Base-by-base conservation (phyloP, 2,113 vertebrate genomes). In the Stictonetta naevosa region DNA sequence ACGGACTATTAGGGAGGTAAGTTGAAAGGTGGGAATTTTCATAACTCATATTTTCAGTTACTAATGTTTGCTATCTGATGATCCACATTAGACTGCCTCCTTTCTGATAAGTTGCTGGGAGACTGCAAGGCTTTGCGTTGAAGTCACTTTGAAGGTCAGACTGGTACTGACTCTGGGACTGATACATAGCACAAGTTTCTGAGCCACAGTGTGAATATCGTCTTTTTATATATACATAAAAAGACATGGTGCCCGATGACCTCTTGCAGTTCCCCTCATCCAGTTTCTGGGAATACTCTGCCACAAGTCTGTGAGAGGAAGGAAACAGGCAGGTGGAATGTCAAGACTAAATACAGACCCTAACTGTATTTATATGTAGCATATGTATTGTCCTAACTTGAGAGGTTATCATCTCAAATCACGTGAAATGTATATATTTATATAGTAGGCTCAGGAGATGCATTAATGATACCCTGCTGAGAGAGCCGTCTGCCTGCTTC, bases 1-100 rank as follows among this genome's bases (percentile, higher is more conserved):
- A n/a, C 4, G 22, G 23, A 18, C 59, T 40, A 0, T 53, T 50
- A 73, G 28, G 50, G 25, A 60, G 11, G 7, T 22, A 20, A 34
- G 4, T 19, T 59, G 60, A 3, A 10, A 12, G n/a, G 10, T 2
- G 0, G 25, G 14, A 12, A 33, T 69, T 90, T 69, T 3, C 1
- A 6, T 22, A 25, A 29, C 2, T 84, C 4, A 3, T 77, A 8
- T 22, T 69, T 86, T 81, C 64, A 52, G 6, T 69, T 59, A 69
- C 25, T 34, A 25, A 8, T 28, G 23, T 59, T 89, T 92, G n/a
- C 4, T 1, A 18, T 31, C 26, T 68, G 58, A 8, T 12, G 36
- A 59, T 38, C 42, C 36, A 28, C n/a, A 46, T 33, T 12, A 52
- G 34, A 25, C 16, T 66, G 46, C 58, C 17, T 79, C 29, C 18